These are phyloP conservation scores for Sphinx pinastri DNA, from an alignment of 2,888 invertebrate species.

Conservation along the genomic window DNA sequence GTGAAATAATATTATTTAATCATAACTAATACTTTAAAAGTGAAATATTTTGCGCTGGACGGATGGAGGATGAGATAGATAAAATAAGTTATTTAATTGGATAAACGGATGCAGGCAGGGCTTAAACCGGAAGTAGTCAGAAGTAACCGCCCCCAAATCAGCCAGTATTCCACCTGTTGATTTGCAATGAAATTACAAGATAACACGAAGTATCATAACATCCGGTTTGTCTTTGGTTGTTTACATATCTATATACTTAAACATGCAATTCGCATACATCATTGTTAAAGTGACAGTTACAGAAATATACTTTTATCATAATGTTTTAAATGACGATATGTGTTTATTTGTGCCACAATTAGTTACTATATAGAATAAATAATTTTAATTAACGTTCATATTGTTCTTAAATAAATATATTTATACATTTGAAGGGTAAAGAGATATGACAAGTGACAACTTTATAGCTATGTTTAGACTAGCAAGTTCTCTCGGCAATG, in stretches of 20 bases:
- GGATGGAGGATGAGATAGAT: neutral
- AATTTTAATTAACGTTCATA: constrained; percentile 1
- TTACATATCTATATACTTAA: neutral
- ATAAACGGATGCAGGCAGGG: constrained; percentile 2
- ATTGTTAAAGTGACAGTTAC: constrained; percentile 3
- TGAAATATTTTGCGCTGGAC: neutral
- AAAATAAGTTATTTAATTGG: neutral
- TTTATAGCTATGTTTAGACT: neutral
- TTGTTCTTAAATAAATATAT: constrained; percentile 2
- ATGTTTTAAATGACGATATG: constrained; percentile 15
- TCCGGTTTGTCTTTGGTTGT: constrained; percentile 11
- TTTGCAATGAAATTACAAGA: neutral
- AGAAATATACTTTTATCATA: neutral
- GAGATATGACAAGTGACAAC: neutral
- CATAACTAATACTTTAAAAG: neutral
- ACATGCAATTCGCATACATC: neutral
- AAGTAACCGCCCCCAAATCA: neutral
- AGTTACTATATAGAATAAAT: constrained; percentile 4
- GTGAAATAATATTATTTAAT: neutral
- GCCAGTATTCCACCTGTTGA: constrained; percentile 14
- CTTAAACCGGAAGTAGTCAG: neutral
- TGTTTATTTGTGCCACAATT: constrained; percentile 25
- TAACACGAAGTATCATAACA: too few relatives aligned
- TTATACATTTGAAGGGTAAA: neutral
- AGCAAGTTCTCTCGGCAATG: too few relatives aligned